Base-by-base conservation (phyloP, 2,113 vertebrate genomes). In the Perca fluviatilis region DNA sequence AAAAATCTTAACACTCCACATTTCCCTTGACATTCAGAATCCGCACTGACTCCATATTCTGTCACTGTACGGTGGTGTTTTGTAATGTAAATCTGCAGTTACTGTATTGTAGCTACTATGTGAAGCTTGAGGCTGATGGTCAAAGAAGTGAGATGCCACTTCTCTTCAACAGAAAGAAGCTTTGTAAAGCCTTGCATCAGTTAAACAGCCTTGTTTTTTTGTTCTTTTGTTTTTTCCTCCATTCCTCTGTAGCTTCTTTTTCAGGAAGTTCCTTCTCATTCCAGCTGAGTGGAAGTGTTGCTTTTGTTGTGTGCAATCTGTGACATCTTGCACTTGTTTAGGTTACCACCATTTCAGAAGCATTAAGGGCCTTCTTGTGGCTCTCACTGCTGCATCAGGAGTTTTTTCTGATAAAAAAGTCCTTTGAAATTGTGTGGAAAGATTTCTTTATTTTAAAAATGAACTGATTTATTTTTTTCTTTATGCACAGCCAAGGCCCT, bases 401-500 rank as follows among this genome's bases (percentile, higher is more conserved):
- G 49, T 43, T 70, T 81, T 2, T 74, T 36, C 62, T 69, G 25
- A 64, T 64, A 68, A 65, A 23, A 23, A 79, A 64, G 50, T 88
- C 74, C 60, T 83, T 86, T 86, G 74, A 88, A 82, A 85, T 91
- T 89, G 82, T 90, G 74, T 89, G 77, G 79, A 86, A 80, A 74
- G 82, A 25, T 78, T 83, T 30, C 2, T 89, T 85, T 70, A 40
- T 67, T 88, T 83, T 43, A 33, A 49, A 77, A 71, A 54, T 27
- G 40, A 87, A 75, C 53, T 88, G 63, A 36, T 92, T 86, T 78
- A 53, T 33, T 77, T 84, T 78, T 33, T 61, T 79, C 69, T 77
- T 79, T 74, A 74, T 88, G 84, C 88, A 88, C 86, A 92, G 80
- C 79, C 43, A 33, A 89, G 82, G 89, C 85, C 90, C 85, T 80